phyloP scores from a whole-genome alignment of 2,888 invertebrate species.

The Morinoia aosen region DNA sequence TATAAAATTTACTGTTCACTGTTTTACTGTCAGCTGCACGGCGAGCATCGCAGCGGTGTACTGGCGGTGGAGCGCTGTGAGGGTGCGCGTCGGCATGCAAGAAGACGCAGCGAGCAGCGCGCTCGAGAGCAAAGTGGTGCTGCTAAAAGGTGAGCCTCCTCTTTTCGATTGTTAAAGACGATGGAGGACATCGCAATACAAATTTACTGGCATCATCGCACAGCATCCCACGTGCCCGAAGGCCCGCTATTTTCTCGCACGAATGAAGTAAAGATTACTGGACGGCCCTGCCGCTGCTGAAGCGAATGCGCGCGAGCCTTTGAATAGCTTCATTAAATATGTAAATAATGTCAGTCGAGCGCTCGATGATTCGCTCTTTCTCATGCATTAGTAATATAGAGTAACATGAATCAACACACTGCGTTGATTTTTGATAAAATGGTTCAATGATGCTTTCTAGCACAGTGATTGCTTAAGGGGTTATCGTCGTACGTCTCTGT shows the following conservation, averaged over 20 bases:
- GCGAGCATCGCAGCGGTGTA: constrained; percentile 38
- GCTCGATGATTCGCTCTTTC: neutral
- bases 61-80: constrained; percentile 28
- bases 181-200: neutral
- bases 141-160: constrained; percentile 9
- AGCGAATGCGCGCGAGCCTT: neutral
- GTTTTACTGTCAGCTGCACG: neutral
- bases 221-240: neutral
- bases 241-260: neutral
- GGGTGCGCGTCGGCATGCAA: neutral
- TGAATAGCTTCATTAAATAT: constrained; percentile 3
- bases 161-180: neutral
- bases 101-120: constrained; percentile 22
- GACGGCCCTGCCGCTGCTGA: neutral
- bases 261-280: neutral
- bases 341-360: neutral
- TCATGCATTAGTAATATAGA: neutral
- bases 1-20: neutral
- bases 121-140: constrained; percentile 45
- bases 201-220: neutral
- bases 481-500: no score
- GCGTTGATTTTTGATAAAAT: neutral
- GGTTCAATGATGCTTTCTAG: neutral
- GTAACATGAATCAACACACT: neutral
- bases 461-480: neutral